These are phyloP conservation scores for Sabellastarte sp. DNA, from an alignment of 2,888 invertebrate species.

Conservation along the genomic window DNA sequence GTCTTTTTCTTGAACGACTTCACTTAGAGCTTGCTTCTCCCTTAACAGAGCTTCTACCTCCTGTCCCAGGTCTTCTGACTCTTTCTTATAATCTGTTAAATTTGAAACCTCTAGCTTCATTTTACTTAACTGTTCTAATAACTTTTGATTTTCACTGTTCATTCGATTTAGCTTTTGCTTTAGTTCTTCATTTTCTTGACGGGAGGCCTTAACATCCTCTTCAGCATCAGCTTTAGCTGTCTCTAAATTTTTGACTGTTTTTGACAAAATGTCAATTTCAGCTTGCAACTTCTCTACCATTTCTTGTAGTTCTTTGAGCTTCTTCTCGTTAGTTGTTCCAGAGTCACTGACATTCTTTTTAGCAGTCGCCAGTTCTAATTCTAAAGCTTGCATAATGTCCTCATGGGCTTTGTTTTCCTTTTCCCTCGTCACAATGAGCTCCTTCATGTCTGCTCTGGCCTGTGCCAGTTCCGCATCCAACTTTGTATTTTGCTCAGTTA, in stretches of 20 bases:
- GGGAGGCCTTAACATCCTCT: too few relatives aligned
- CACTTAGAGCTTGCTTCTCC: too few relatives aligned
- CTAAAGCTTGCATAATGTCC: not conserved
- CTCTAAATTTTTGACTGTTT: not conserved
- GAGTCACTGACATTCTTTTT: not conserved
- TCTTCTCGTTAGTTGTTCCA: not conserved
- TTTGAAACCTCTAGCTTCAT: too few relatives aligned
- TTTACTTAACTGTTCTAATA: not conserved
- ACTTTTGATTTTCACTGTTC: not conserved
- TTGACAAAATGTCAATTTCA: not conserved
- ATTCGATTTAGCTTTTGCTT: not conserved
- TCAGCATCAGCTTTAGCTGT: not conserved
- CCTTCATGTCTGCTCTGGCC: not conserved
- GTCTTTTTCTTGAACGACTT: too few relatives aligned
- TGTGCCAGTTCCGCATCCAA: not conserved
- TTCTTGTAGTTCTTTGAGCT: not conserved
- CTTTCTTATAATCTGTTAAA: too few relatives aligned
- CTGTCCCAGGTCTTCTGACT: too few relatives aligned
- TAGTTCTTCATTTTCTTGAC: not conserved
- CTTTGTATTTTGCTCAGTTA: not conserved
- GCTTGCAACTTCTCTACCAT: not conserved
- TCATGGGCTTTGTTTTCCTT: not conserved
- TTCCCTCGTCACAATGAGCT: not conserved
- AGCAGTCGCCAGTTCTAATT: not conserved
- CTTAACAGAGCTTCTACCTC: too few relatives aligned